Evolutionary conservation across 2,797 vertebrate genomes (phyloP), one percentile per base, ranked within the genome.

Genomic region (Notolepis coatsorum): DNA sequence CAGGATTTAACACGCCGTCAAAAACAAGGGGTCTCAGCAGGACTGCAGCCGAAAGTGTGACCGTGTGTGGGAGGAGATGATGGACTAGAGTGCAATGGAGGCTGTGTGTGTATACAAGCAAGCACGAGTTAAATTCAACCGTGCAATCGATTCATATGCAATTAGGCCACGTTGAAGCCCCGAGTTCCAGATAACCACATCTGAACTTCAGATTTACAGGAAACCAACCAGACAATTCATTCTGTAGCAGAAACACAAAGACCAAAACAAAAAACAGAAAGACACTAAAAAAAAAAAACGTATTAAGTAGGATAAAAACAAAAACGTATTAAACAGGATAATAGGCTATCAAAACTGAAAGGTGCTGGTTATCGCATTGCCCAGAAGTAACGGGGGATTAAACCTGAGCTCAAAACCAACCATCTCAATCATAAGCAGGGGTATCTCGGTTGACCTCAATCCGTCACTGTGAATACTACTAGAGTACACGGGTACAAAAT

Each of bases 91-190:
- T 59, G 38, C 37, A 37, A 30, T 7, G 1, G 30, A 6, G 2
- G 30, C 2, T 2, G 1, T 15, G 30, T 59, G 12, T 42, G 13
- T 31, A 46, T 1, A 21, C 20, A 18, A 13, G 51, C 24, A 12
- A 60, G 7, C 10, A 23, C 31, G 25, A 50, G 46, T 17, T 28
- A 46, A 50, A 62, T 37, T 7, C 9, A 71, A 59, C 51, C 42
- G 30, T n/a, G 20, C 2, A 28, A 70, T 63, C 20, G 1, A 61
- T 27, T 15, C 17, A 6, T 31, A 49, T 3, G 23, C 6, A 61
- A 28, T 41, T 45, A 15, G 31, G 18, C 61, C 45, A n/a, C 6
- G 1, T 17, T 1, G 46, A 51, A 49, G n/a, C 1, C 2, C 4
- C 13, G 1, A 57, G 42, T 31, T 62, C 25, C 28, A 45, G 25